Base-by-base conservation (phyloP, 1,140 invertebrate species). In the Pteromalus puparum region DNA sequence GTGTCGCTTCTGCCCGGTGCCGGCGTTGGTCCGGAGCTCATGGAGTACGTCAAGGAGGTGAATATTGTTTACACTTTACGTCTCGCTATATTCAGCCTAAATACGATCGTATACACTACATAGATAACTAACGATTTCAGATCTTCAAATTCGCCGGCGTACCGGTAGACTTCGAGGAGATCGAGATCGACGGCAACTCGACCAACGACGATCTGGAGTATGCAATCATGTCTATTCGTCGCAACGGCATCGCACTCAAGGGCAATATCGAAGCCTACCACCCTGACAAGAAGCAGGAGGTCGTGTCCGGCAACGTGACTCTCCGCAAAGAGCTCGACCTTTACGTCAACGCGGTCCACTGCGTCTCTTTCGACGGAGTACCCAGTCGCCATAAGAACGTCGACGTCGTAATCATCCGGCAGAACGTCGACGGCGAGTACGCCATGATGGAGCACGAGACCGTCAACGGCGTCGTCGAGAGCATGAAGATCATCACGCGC, bases 401-500 rank as follows among this genome's bases (percentile, higher is more conserved):
- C 86, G 98, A 99, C 93, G 95, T 99, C 90, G 95, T 97, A 28
- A 97, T 99, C 76, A 97, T 99, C 42, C 94, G 98, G 88, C 98
- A 99, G 93, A 99, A 99, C 92, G 98, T 97, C 18, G 97, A 98
- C 91, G 97, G 97, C 61, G 97, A 98, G 93, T 99, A 99, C 91
- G 97, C 97, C 85, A 99, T 99, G 96, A 94, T 99, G 90, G 99
- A 99, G 91, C 99, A 99, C 92, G 97, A 98, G 93, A 98, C 97
- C 88, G 98, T 98, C 0, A 88, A 91, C 24, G 99, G 99, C 42
- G 98, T 99, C 0, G 96, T 99, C 26, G 99, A 99, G 93, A 98
- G 97, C 88, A 96, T 99, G 95, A 99, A 99, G 93, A 95, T 99
- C 67, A 97, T 99, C 0, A 99, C 99, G 0, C 94, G 95, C 48